These are phyloP conservation scores for Trichomycterus rosablanca DNA, from an alignment of 2,113 vertebrate species.

Conservation along the genomic window DNA sequence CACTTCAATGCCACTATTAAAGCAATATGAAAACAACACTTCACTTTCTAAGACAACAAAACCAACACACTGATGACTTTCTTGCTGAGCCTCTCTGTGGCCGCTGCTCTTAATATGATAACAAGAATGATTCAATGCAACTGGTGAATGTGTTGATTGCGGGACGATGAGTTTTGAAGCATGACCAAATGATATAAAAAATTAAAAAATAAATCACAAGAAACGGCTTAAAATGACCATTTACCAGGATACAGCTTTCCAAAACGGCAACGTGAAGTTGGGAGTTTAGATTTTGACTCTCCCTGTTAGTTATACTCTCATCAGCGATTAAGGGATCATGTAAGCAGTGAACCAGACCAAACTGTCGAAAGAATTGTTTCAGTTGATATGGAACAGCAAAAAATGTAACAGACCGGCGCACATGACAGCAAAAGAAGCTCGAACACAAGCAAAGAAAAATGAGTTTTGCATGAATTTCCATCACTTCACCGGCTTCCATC, in stretches of 20 bases:
- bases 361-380: constrained; percentile 77
- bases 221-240: constrained; percentile 70
- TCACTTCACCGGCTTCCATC: constrained; percentile 30
- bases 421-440: constrained; percentile 42
- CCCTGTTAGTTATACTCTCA: constrained; percentile 79
- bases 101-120: constrained; percentile 52
- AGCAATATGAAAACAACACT: constrained; percentile 62
- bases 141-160: constrained; percentile 73
- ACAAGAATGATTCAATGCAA: constrained; percentile 68
- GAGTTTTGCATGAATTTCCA: constrained; percentile 29
- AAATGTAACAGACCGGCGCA: constrained; percentile 52
- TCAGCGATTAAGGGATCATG: constrained; percentile 78
- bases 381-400: constrained; percentile 63
- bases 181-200: constrained; percentile 62
- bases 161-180: constrained; percentile 60
- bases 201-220: constrained; percentile 56
- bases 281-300: constrained; percentile 74
- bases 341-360: constrained; percentile 81
- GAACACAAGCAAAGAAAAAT: constrained; percentile 36
- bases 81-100: constrained; percentile 34
- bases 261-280: constrained; percentile 77
- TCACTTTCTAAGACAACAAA: constrained; percentile 69
- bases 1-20: constrained; percentile 51
- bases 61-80: constrained; percentile 66
- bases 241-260: constrained; percentile 84